phyloP scores from a whole-genome alignment of 1,140 invertebrate genomes.

The Camponotus pennsylvanicus region DNA sequence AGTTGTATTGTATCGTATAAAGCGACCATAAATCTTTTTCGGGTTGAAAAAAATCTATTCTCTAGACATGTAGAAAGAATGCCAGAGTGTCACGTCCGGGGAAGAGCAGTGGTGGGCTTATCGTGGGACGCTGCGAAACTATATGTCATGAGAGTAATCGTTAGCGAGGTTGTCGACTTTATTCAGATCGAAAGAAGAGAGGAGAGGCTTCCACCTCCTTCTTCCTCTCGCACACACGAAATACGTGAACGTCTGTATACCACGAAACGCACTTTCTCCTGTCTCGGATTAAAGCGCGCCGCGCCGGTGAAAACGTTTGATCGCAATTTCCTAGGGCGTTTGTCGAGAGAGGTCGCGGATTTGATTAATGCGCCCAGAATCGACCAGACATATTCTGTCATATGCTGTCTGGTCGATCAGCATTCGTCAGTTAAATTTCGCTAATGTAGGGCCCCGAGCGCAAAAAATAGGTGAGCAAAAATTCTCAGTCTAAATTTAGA shows the following conservation, averaged over 20 bases:
- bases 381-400: conserved; percentile 9
- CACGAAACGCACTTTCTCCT: conserved; percentile 71
- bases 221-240: not conserved
- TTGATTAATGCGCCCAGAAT: conserved; percentile 50
- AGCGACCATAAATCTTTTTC: not conserved
- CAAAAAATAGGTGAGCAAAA: not conserved
- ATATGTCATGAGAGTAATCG: conserved; percentile 13
- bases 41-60: not conserved
- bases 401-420: not conserved
- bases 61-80: not conserved
- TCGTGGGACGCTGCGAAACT: not conserved
- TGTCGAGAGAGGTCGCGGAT: conserved; percentile 40
- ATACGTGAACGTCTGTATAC: conserved; percentile 40
- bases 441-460: not conserved
- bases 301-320: conserved; percentile 55
- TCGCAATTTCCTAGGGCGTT: conserved; percentile 64
- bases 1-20: conserved; percentile 6
- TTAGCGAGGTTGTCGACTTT: conserved; percentile 21
- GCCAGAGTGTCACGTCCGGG: not conserved
- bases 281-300: conserved; percentile 56
- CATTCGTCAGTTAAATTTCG: conserved; percentile 22
- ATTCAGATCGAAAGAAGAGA: conserved; percentile 2
- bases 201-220: not conserved
- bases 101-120: not conserved
- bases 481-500: not conserved